Base-by-base conservation (phyloP, 2,113 vertebrate genomes). In the Panurus biarmicus region DNA sequence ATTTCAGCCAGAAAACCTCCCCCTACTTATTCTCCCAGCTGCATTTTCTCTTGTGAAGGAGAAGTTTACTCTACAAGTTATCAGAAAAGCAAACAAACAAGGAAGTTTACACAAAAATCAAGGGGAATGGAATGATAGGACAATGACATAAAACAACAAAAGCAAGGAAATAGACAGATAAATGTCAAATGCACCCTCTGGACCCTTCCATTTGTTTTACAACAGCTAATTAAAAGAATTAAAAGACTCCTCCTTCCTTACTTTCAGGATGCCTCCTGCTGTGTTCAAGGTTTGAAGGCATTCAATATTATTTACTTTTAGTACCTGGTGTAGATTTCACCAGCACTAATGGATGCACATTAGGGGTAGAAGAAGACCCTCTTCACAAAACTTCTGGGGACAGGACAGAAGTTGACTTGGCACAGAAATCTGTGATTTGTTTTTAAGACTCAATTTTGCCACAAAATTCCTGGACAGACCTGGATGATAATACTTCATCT, bases 1-100 rank as follows among this genome's bases (percentile, higher is more conserved):
- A 69, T 77, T 96, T 93, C 93, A 92, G 77, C 31, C 64, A 87
- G 86, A 87, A 93, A 65, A 14, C 35, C 67, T 83, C 47, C 79
- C 76, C 71, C 85, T 2, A 0, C 38, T 90, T 61, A 35, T 36
- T 78, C 82, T 84, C 77, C 90, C 92, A 92, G 90, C 64, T 92
- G 76, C 56, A 47, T 93, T 92, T 83, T 93, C 79, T 95, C 75
- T 75, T 71, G 42, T 57, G 58, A 91, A 82, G 70, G 54, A 93
- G 74, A 65, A 91, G 78, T 94, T 93, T 87, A 88, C 93, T 90
- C 82, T 96, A 78, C 85, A 83, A 85, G 93, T 94, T 96, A 96
- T 96, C 95, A 78, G 82, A 96, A 97, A 94, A 90, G 96, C 96
- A 98, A 98, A 97, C 96, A 98, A 98, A 97, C 96, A 97, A 90